These are phyloP conservation scores for Coregonus ussuriensis DNA, from an alignment of 2,797 vertebrate species.

Conservation along the genomic window DNA sequence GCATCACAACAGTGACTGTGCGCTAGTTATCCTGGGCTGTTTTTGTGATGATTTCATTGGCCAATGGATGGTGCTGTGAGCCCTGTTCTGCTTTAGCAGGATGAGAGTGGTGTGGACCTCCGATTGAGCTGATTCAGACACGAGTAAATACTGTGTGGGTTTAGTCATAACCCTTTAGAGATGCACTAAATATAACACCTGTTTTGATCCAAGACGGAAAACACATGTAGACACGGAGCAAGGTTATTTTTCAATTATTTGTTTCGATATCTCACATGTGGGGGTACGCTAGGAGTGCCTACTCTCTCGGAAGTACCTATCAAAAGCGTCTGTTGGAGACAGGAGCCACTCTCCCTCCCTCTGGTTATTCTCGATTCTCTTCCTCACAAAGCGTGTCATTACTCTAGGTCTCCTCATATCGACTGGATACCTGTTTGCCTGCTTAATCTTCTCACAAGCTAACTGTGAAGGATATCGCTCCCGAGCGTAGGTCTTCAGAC, in stretches of 20 bases:
- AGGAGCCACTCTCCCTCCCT: too few species aligned
- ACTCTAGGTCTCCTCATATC: too few species aligned
- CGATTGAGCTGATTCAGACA: neutral
- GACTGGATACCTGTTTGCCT: too few species aligned
- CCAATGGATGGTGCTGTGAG: constrained; percentile 37
- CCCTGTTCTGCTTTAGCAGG: constrained; percentile 15
- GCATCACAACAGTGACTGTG: constrained; percentile 9
- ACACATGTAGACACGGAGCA: neutral
- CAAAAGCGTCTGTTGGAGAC: too few species aligned
- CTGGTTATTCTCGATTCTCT: too few species aligned
- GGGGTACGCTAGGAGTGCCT: too few species aligned
- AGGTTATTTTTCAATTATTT: neutral
- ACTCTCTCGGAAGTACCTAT: too few species aligned
- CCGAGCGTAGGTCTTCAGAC: too few species aligned
- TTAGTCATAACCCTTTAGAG: neutral
- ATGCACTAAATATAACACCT: neutral
- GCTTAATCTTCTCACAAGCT: too few species aligned
- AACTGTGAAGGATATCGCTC: too few species aligned
- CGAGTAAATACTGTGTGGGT: neutral
- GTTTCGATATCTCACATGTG: too few species aligned
- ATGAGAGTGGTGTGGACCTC: neutral
- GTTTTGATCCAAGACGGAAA: neutral
- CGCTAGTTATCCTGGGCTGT: constrained; percentile 8
- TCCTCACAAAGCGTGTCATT: too few species aligned
- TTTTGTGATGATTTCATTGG: constrained; percentile 19